A percentile compares a stretch with the other conserved stretches of the same genome.
phyloP scores from a whole-genome alignment of 2,888 invertebrate genomes.

The Pyrgus malvae region DNA sequence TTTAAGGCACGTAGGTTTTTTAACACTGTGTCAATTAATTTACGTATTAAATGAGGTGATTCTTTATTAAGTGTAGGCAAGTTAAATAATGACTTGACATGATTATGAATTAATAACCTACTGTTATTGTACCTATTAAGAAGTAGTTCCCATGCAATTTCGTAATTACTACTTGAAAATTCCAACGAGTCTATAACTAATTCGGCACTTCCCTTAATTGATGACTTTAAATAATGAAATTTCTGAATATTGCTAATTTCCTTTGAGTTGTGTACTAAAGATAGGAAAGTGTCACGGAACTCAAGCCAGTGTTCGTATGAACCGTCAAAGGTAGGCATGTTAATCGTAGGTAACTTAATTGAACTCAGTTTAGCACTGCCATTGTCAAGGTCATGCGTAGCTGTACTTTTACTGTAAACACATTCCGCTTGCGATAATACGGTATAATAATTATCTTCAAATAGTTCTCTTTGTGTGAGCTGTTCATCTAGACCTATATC shows the following conservation, averaged over 20 bases:
- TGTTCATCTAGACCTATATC: not conserved
- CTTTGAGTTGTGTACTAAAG: not conserved
- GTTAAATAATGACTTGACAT: not conserved
- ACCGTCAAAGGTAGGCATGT: not conserved
- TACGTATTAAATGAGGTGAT: slow-evolving; percentile 8
- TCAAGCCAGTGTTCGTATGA: not conserved
- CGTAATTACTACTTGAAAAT: not conserved
- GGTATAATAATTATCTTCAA: not conserved
- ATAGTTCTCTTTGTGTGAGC: not conserved
- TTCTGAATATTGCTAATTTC: not conserved
- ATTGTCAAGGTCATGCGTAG: not conserved
- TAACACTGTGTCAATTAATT: slow-evolving; percentile 30
- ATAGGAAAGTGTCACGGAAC: not conserved
- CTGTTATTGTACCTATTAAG: not conserved
- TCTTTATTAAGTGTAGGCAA: not conserved
- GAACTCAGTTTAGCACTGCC: no score
- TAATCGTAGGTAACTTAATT: not conserved
- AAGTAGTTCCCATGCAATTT: not conserved
- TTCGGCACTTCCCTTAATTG: not conserved
- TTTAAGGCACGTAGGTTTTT: slow-evolving; percentile 33
- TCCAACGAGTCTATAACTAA: not conserved
- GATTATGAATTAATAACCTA: not conserved
- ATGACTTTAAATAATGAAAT: not conserved
- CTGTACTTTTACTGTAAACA: not conserved
- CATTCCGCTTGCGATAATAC: not conserved